phyloP scores from a whole-genome alignment of 2,113 vertebrate species.

The Tragelaphus buxtoni region DNA sequence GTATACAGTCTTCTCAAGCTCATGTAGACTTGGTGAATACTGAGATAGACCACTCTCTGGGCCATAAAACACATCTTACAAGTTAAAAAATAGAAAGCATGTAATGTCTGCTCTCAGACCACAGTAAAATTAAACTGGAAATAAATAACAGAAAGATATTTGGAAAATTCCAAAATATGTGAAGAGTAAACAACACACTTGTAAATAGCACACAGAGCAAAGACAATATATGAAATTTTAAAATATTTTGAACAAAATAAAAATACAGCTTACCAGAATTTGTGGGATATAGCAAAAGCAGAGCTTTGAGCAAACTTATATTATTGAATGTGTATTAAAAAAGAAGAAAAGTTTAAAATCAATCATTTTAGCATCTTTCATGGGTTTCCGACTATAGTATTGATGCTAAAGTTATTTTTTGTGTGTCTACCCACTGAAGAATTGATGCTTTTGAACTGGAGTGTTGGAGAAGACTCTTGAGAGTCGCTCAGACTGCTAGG shows the following conservation, averaged over 20 bases:
- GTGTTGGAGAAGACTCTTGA: no score
- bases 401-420: neutral
- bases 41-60: neutral
- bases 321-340: neutral
- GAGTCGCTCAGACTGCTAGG: no score
- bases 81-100: neutral
- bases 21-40: neutral
- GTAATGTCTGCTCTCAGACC: neutral
- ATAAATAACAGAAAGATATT: neutral
- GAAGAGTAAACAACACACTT: neutral
- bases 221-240: neutral
- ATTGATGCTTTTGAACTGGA: no score
- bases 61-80: neutral
- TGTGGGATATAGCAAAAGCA: neutral
- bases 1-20: neutral
- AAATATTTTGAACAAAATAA: neutral
- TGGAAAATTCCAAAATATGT: neutral
- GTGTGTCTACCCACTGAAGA: accelerated
- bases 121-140: slow-evolving; percentile 9
- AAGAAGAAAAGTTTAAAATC: neutral
- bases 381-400: neutral
- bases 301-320: neutral
- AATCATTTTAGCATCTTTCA: neutral
- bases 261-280: neutral
- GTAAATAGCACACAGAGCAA: neutral